phyloP scores from a whole-genome alignment of 2,888 invertebrate genomes.

The Lithophane leautieri region DNA sequence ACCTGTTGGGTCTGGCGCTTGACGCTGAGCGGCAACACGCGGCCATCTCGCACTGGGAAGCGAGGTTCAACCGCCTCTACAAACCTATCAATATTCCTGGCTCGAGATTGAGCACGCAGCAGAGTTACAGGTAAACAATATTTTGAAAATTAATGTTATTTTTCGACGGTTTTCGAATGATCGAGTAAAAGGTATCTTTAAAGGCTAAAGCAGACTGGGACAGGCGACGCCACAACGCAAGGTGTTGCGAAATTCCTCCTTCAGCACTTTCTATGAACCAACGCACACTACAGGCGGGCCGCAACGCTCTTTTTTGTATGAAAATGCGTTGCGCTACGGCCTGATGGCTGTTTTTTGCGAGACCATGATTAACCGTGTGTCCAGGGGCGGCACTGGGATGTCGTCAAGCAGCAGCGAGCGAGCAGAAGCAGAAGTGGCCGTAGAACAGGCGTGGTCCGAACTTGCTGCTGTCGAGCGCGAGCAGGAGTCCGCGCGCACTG shows the following conservation, averaged over 20 bases:
- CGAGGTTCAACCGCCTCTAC: constrained; percentile 94
- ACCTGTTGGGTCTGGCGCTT: constrained; percentile 95
- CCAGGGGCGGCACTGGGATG: constrained; percentile 74
- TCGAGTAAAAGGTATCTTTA: too few species aligned
- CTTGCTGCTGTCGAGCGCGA: constrained; percentile 96
- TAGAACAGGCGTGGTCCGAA: constrained; percentile 96
- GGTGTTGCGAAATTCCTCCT: not conserved
- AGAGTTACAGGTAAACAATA: constrained; percentile 88
- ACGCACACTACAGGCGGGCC: not conserved
- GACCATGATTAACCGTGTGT: constrained; percentile 25
- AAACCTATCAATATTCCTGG: constrained; percentile 90
- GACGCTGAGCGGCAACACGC: constrained; percentile 97
- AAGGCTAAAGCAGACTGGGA: too few species aligned
- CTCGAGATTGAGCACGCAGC: constrained; percentile 91
- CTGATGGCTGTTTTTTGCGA: not conserved
- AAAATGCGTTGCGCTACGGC: not conserved
- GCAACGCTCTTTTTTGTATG: not conserved
- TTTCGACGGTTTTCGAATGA: too few species aligned
- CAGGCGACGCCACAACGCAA: too few species aligned
- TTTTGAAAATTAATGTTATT: not conserved
- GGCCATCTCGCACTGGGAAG: constrained; percentile 97
- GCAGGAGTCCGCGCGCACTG: constrained; percentile 94
- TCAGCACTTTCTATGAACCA: not conserved
- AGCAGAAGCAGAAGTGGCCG: constrained; percentile 92
- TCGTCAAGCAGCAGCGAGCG: constrained; percentile 78